Percentiles rank a stretch among this genome's conserved stretches.
phyloP scores from a whole-genome alignment of 2,888 invertebrate species.

The Oligia latruncula region DNA sequence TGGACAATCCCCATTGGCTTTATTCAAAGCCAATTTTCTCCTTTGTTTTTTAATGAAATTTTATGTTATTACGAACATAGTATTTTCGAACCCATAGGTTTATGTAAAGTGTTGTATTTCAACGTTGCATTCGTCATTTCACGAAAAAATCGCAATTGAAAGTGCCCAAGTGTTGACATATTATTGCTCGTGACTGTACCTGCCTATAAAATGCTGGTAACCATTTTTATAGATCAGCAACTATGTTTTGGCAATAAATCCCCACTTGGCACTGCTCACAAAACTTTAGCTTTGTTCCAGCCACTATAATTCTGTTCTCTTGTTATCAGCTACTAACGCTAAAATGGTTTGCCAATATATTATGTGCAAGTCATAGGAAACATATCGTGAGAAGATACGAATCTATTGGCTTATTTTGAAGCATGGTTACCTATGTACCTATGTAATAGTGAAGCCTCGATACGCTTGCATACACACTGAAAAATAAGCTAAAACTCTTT shows the following conservation, averaged over 20 bases:
- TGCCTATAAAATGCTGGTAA: neutral
- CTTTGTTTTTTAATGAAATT: no score
- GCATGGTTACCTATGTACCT: neutral
- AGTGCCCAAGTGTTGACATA: no score
- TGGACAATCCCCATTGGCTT: no score
- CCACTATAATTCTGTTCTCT: neutral
- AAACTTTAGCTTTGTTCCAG: neutral
- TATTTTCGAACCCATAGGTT: no score
- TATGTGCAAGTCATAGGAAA: slow-evolving; percentile 14
- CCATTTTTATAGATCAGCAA: neutral
- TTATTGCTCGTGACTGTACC: no score
- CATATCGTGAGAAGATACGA: neutral
- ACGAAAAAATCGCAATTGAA: no score
- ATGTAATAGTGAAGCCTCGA: neutral
- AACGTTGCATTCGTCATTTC: no score
- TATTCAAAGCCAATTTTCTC: no score
- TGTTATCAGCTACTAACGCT: neutral
- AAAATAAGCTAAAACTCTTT: neutral
- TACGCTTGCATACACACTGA: neutral
- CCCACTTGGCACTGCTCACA: neutral
- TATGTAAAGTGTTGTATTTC: no score
- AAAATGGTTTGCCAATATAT: slow-evolving; percentile 8
- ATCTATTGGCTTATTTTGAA: neutral
- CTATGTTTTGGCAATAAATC: neutral
- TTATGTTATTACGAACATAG: no score